phyloP scores from a whole-genome alignment of 2,888 invertebrate genomes.

The Apoda limacodes region DNA sequence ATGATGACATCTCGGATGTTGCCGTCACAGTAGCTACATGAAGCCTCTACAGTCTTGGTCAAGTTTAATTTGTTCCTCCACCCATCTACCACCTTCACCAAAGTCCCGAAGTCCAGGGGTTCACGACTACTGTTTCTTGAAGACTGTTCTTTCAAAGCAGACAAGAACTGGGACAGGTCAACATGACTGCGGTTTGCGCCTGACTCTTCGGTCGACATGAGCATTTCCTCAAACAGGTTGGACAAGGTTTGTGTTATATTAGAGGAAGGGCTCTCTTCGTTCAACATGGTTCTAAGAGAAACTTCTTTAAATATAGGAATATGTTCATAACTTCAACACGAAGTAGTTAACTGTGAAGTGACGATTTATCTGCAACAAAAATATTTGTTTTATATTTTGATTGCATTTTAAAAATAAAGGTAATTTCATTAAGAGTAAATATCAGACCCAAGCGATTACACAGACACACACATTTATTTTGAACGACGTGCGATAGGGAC shows the following conservation, averaged over 20 bases:
- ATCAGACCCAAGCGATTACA: too few species aligned
- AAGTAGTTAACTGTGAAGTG: too few species aligned
- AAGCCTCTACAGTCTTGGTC: conserved; percentile 35
- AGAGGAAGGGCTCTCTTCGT: conserved; percentile 30
- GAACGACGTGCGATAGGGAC: too few species aligned
- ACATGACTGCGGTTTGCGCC: conserved; percentile 40
- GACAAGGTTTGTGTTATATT: conserved; percentile 54
- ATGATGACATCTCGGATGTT: conserved; percentile 69
- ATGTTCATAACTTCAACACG: too few species aligned
- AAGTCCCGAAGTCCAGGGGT: conserved; percentile 44
- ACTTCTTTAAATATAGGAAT: too few species aligned
- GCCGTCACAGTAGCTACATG: conserved; percentile 71
- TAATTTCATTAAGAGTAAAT: too few species aligned
- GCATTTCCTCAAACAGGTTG: conserved; percentile 51
- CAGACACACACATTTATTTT: too few species aligned
- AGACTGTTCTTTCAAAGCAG: conserved; percentile 37
- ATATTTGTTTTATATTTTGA: too few species aligned
- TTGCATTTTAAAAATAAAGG: too few species aligned
- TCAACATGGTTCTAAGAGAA: conserved; percentile 39
- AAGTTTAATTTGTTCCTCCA: conserved; percentile 44
- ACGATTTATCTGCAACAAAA: too few species aligned
- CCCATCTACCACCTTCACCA: conserved; percentile 51
- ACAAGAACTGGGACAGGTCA: conserved; percentile 44
- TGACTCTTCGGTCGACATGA: conserved; percentile 39
- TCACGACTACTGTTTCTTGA: conserved; percentile 41